Conservation (phyloP, 2,888 invertebrate genomes). For the Mythimna pallens region DNA sequence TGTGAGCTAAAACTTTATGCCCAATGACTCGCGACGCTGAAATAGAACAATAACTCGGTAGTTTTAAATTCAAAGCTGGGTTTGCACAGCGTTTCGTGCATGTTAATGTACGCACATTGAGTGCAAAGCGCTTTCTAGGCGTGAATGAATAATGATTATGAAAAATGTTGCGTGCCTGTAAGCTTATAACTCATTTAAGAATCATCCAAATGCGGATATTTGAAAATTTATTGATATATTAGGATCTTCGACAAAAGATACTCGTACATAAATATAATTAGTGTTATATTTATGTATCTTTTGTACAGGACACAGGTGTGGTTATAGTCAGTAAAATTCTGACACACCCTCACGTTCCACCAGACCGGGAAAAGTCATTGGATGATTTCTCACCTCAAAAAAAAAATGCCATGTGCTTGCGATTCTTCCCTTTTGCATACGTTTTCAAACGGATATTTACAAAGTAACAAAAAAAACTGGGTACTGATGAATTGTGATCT, state of each 20-base stretch:
- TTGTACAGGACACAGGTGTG: too few relatives aligned
- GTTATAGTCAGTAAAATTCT: too few relatives aligned
- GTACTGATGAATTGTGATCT: too few relatives aligned
- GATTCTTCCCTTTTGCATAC: background rate
- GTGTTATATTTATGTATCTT: too few relatives aligned
- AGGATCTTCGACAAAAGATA: too few relatives aligned
- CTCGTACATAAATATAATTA: too few relatives aligned
- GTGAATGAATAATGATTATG: slow-evolving; percentile 17
- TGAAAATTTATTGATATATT: too few relatives aligned
- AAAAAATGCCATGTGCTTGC: too few relatives aligned
- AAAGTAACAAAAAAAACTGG: background rate
- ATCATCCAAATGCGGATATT: too few relatives aligned
- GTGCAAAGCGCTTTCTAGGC: slow-evolving; percentile 52
- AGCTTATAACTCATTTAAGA: background rate
- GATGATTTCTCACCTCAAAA: too few relatives aligned
- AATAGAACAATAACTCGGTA: slow-evolving; percentile 49
- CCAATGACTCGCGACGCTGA: slow-evolving; percentile 57
- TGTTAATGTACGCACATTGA: slow-evolving; percentile 45
- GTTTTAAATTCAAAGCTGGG: slow-evolving; percentile 55
- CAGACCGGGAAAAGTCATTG: too few relatives aligned
- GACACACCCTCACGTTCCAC: too few relatives aligned
- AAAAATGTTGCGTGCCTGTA: slow-evolving; percentile 16
- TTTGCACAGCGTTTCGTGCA: slow-evolving; percentile 46
- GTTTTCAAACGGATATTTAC: background rate
- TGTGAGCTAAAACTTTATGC: slow-evolving; percentile 47